Percentiles rank a stretch among this genome's conserved stretches.
These are phyloP conservation scores for Bolinopsis microptera DNA, from an alignment of 37 sponge, comb jelly and placozoan species.

Conservation along the genomic window DNA sequence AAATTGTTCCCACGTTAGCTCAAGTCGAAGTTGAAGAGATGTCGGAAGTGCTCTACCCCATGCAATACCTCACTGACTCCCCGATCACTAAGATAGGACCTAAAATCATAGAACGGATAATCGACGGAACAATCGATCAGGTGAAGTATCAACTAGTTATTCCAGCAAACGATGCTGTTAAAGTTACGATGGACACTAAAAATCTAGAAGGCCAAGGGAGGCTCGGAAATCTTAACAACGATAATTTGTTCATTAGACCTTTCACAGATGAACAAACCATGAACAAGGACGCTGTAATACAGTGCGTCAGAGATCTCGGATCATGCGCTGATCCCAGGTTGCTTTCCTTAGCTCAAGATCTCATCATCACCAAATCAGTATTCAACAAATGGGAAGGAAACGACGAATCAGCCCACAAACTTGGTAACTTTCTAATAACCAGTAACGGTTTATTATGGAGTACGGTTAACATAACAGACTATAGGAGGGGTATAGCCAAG, in stretches of 20 bases:
- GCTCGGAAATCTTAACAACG: too few species aligned
- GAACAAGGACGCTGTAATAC: not conserved
- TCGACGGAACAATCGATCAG: not conserved
- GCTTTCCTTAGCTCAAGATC: not conserved
- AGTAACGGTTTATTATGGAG: not conserved
- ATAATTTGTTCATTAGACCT: not conserved
- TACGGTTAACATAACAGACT: not conserved
- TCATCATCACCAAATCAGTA: not conserved
- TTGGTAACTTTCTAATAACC: conserved; percentile 22
- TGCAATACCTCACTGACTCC: not conserved
- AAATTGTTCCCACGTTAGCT: not conserved
- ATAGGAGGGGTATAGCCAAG: not conserved
- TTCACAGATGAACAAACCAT: not conserved
- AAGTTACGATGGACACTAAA: not conserved
- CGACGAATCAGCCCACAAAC: not conserved
- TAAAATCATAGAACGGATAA: not conserved
- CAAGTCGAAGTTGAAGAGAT: not conserved
- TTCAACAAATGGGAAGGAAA: not conserved
- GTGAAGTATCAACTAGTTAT: not conserved
- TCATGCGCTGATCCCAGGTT: not conserved
- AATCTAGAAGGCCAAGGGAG: not conserved
- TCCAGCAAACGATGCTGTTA: not conserved
- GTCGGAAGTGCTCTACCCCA: not conserved
- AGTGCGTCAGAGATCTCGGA: not conserved
- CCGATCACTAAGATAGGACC: not conserved